phyloP scores from a whole-genome alignment of 2,797 vertebrate genomes.

The Onychomys leucogaster region DNA sequence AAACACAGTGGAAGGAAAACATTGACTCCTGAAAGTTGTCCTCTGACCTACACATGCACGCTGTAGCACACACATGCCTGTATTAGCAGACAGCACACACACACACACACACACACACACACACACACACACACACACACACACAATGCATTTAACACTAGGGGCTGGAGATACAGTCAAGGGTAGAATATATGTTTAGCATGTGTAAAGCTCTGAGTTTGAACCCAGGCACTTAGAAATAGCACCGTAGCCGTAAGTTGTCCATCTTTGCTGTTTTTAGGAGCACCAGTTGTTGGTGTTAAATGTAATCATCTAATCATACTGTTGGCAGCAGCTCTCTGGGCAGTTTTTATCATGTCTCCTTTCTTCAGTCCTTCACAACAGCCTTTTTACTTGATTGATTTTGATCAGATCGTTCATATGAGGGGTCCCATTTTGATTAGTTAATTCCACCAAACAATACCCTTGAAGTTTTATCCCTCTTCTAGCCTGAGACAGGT shows the following conservation, averaged over 20 bases:
- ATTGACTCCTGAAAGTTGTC: neutral
- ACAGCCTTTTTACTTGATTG: neutral
- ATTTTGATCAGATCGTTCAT: neutral
- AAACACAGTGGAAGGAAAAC: neutral
- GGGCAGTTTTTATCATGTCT: neutral
- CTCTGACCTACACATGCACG: neutral
- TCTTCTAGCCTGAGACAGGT: neutral
- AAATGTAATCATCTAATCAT: constrained; percentile 29
- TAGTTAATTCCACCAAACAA: neutral
- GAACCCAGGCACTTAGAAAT: neutral
- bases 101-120: neutral
- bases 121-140: neutral
- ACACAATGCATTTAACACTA: neutral
- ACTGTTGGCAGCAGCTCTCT: neutral
- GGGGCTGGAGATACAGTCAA: neutral
- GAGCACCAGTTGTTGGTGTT: neutral
- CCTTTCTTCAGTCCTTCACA: neutral
- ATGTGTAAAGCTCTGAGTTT: neutral
- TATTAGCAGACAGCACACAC: neutral
- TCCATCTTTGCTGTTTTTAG: neutral
- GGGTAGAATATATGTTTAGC: neutral
- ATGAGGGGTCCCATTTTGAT: neutral
- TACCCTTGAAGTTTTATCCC: neutral
- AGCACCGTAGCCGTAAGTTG: neutral
- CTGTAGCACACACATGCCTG: neutral